Percentiles rank a stretch among this genome's conserved stretches.
Evolutionary conservation across 2,797 vertebrate species (phyloP).

Genomic region (Gadopsis marmoratus): DNA sequence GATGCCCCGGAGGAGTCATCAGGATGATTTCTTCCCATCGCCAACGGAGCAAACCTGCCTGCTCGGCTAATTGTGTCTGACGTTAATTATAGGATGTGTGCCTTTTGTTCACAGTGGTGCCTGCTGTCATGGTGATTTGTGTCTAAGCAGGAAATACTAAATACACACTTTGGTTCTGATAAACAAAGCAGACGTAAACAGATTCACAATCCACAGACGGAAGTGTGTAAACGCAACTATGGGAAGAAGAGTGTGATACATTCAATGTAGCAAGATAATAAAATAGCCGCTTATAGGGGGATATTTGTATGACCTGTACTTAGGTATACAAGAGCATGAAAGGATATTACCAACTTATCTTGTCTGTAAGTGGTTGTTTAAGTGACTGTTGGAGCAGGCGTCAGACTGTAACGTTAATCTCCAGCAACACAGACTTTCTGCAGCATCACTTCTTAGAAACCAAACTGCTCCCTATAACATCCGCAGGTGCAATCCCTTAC

Average conservation of each 20-base stretch:
- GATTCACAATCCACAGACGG: conserved; percentile 28
- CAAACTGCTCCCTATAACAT: conserved; percentile 2
- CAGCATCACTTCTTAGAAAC: not conserved
- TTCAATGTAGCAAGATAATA: not conserved
- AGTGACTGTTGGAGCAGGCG: conserved; percentile 29
- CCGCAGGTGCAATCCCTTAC: not conserved
- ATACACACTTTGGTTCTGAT: conserved; percentile 65
- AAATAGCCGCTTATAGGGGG: not conserved
- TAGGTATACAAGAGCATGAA: not conserved
- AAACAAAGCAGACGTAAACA: conserved; percentile 65
- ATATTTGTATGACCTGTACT: not conserved
- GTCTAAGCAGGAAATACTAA: conserved; percentile 74
- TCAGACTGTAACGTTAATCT: not conserved
- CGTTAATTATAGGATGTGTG: conserved; percentile 74
- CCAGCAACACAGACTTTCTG: not conserved
- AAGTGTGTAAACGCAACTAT: conserved; percentile 27
- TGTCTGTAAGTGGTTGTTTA: not conserved
- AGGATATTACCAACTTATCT: not conserved
- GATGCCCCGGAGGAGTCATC: conserved; percentile 75
- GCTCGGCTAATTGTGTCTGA: conserved; percentile 73
- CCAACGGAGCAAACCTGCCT: conserved; percentile 58
- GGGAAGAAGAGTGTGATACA: not conserved
- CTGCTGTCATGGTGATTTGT: conserved; percentile 72
- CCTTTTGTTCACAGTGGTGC: conserved; percentile 69
- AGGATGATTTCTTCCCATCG: conserved; percentile 65